Base-by-base conservation (phyloP, 2,113 vertebrate species). In the Tenrec ecaudatus region DNA sequence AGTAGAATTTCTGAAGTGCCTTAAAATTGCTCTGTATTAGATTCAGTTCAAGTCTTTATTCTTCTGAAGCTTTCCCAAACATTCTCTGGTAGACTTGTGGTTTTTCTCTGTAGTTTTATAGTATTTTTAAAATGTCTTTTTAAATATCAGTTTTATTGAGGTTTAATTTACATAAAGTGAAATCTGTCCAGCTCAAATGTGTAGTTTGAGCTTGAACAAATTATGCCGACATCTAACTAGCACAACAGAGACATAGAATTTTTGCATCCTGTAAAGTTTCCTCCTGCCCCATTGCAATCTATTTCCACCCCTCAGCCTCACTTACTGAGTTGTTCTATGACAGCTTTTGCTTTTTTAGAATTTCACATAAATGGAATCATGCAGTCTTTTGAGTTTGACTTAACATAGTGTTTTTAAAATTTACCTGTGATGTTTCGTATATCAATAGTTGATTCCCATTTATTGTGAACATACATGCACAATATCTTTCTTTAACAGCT, bases 381-480 rank as follows among this genome's bases (percentile, higher is more conserved):
- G 19, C 58, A 82, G n/a, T 87, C 79, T 92, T 93, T 89, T 66
- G 33, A 86, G 14, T 89, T 57, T 96, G 33, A 86, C 60, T 69
- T 75, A 77, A 69, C 22, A n/a, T n/a, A 60, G n/a, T 89, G 25
- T 31, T 89, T 88, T 69, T 90, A 43, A 88, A 43, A 86, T 85
- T 66, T 53, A 29, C 9, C 43, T 11, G 17, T 76, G 25, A 43
- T 58, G 27, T 68, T 78, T 95, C 0, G 0, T 64, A 53, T 73
- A 58, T 78, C 57, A 83, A 0, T 90, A 77, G 0, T 90, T 66
- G 76, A 82, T 7, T 69, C 27, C 33, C 93, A 10, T 85, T 4
- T 66, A 25, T 73, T 77, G 71, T 84, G 53, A 90, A 78, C 29
- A 76, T 88, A 81, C 60, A 38, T 80, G 25, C 81, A 16, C 27